Evolutionary conservation across 1,140 invertebrate species (phyloP), one percentile per base, ranked within the genome.

Genomic region (Magallana gigas): DNA sequence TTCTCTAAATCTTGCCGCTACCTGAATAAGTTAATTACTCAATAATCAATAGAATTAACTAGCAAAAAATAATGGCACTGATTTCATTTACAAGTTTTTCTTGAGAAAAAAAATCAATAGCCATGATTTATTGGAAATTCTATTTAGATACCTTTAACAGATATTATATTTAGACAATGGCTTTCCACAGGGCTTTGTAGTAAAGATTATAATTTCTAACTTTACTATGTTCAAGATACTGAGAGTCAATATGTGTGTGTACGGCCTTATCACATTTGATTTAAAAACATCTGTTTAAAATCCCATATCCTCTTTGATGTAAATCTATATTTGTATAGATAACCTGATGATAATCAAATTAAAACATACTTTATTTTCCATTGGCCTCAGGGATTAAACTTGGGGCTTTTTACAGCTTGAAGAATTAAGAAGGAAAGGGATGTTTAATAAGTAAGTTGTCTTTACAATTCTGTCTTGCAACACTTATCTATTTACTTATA

Each of bases 31-130:
- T 76, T 76, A 76, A 76, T 76, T 76, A 76, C 68, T 76, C 68
- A 76, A 76, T 76, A 76, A 76, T 76, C 68, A 76, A 76, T 76
- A 76, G 68, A 76, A 76, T 76, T 76, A 76, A 76, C 68, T 76
- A 76, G 18, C 36, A 76, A 76, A 76, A 76, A 76, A 76, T 76
- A 76, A 76, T 76, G 68, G 68, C 68, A 76, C 68, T 76, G 68
- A 76, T 76, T 76, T 76, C 23, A 76, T 76, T 76, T 76, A 76
- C 68, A 76, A 76, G 68, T 76, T 76, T 76, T 76, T 76, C 68
- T 76, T 76, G 68, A 76, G 68, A 76, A 76, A 76, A 76, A 76
- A 76, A 76, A 76, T 76, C 68, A 76, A 76, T 76, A 76, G 18
- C 68, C 68, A 76, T 76, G 36, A 76, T 76, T 76, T 76, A 76